Evolutionary conservation across 35 echinoderm and acorn worm species (phyloP).

Genomic region (Anneissia japonica): DNA sequence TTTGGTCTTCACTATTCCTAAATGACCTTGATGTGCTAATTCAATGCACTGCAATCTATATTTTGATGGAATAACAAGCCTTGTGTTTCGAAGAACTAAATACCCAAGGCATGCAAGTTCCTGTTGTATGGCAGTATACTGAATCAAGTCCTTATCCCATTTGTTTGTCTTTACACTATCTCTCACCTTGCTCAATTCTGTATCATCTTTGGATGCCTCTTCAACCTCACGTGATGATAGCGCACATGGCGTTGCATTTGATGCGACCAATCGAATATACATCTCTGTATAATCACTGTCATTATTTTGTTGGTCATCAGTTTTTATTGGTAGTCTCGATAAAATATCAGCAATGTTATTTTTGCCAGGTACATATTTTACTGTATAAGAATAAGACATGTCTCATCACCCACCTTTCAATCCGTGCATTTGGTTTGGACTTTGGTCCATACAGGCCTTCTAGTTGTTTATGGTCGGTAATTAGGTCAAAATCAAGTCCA

Average conservation of each 20-base stretch:
- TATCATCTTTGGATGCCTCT: slow-evolving; percentile 31
- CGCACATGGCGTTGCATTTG: slow-evolving; percentile 22
- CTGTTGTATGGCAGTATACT: slow-evolving; percentile 33
- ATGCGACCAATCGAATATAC: slow-evolving; percentile 38
- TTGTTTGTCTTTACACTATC: neutral
- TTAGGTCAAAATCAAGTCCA: slow-evolving; percentile 45
- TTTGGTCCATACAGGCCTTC: slow-evolving; percentile 53
- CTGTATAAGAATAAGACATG: slow-evolving; percentile 17
- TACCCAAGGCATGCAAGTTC: slow-evolving; percentile 30
- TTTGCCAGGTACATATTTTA: slow-evolving; percentile 32
- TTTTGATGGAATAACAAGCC: slow-evolving; percentile 43
- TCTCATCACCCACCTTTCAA: slow-evolving; percentile 49
- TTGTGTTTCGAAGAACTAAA: slow-evolving; percentile 33
- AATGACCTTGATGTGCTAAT: slow-evolving; percentile 48
- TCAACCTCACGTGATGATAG: slow-evolving; percentile 36
- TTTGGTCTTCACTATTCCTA: slow-evolving; percentile 56
- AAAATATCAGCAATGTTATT: slow-evolving; percentile 44
- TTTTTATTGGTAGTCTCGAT: slow-evolving; percentile 3
- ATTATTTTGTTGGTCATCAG: neutral
- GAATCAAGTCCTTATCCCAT: slow-evolving; percentile 19
- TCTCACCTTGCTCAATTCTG: slow-evolving; percentile 30
- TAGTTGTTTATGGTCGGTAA: slow-evolving; percentile 67
- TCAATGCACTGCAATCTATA: slow-evolving; percentile 30
- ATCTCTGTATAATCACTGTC: neutral
- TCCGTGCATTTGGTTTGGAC: slow-evolving; percentile 46